A percentile compares a stretch with the other conserved stretches of the same genome.
Conservation (phyloP, 1,140 invertebrate species). For the Trichonephila inaurata region DNA sequence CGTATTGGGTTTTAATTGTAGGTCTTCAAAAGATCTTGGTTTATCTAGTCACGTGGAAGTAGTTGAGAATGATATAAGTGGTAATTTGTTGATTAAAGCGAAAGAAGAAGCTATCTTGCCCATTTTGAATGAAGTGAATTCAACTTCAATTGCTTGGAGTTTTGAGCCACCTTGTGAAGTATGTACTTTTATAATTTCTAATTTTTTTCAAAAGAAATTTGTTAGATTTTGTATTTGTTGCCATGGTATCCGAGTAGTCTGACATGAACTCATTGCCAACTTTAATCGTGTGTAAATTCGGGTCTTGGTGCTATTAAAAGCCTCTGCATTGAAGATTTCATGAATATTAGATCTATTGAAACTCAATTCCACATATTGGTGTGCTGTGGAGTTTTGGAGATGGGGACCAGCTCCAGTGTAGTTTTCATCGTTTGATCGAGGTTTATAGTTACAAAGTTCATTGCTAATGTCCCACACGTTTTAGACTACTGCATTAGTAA, state of each 20-base stretch:
- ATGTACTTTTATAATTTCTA: not conserved
- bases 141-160: slow-evolving; percentile 28
- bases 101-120: slow-evolving; percentile 30
- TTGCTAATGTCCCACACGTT: too few species aligned
- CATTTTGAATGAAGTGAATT: not conserved
- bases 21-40: not conserved
- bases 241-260: not conserved
- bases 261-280: not conserved
- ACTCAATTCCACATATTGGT: too few species aligned
- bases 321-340: too few species aligned
- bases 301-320: not conserved
- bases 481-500: too few species aligned
- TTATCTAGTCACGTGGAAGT: slow-evolving; percentile 7
- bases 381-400: too few species aligned
- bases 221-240: too few species aligned
- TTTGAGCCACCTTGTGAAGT: slow-evolving; percentile 13
- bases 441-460: too few species aligned
- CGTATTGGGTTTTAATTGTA: not conserved
- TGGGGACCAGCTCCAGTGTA: too few species aligned
- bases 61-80: slow-evolving; percentile 13
- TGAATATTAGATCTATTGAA: too few species aligned
- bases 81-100: slow-evolving; percentile 19
- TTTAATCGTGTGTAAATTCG: not conserved
- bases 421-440: too few species aligned
- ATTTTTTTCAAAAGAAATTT: not conserved